phyloP scores from a whole-genome alignment of 2,113 vertebrate species.

The Zeus faber region DNA sequence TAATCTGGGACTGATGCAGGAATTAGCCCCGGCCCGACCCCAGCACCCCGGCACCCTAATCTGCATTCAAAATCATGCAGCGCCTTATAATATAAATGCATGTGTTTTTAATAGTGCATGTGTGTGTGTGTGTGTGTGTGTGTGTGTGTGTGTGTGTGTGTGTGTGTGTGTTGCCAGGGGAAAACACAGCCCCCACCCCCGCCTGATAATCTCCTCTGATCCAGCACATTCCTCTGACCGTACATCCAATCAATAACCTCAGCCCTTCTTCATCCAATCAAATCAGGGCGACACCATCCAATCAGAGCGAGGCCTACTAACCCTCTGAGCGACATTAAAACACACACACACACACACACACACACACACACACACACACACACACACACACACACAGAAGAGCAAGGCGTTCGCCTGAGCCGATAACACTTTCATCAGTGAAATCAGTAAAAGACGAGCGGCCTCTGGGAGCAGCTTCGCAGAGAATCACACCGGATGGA shows the following conservation, averaged over 20 bases:
- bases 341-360: too few species aligned
- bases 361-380: slow-evolving; percentile 4
- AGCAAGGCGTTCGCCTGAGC: slow-evolving; percentile 22
- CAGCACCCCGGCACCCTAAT: too few species aligned
- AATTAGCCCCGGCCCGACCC: too few species aligned
- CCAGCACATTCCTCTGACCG: slow-evolving; percentile 36
- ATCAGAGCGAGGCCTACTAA: slow-evolving; percentile 35
- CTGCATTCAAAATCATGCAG: too few species aligned
- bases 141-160: neutral
- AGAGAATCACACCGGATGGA: too few species aligned
- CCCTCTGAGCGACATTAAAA: neutral
- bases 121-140: too few species aligned
- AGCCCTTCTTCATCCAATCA: slow-evolving; percentile 45
- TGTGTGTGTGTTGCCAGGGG: neutral
- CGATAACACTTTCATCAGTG: too few species aligned
- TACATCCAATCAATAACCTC: slow-evolving; percentile 38
- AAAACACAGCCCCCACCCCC: slow-evolving; percentile 25
- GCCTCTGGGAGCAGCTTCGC: too few species aligned
- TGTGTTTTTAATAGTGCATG: too few species aligned
- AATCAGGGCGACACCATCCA: slow-evolving; percentile 27
- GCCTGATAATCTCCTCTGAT: slow-evolving; percentile 43
- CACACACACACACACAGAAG: slow-evolving; percentile 20
- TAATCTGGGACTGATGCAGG: too few species aligned
- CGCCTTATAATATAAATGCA: too few species aligned
- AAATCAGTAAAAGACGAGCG: too few species aligned